Percentiles rank a stretch among this genome's conserved stretches.
Evolutionary conservation across 2,888 invertebrate genomes (phyloP).

Genomic region (Rhamnusium bicolor): DNA sequence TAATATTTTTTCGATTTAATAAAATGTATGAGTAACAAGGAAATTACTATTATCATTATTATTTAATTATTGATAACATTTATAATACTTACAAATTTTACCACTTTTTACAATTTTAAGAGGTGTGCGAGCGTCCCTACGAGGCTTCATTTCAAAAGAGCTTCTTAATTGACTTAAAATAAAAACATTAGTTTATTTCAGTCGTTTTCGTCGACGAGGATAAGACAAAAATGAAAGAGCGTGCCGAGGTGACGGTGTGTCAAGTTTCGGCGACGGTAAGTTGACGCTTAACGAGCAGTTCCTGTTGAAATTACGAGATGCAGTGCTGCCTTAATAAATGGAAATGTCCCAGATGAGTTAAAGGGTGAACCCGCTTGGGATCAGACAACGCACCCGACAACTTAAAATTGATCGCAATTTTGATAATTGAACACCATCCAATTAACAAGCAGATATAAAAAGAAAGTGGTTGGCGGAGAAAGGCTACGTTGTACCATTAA

Average conservation of each 20-base stretch:
- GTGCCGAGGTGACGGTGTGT: slow-evolving; percentile 62
- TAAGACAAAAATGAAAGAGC: slow-evolving; percentile 61
- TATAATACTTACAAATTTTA: no score
- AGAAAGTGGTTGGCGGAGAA: background rate
- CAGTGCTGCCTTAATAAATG: slow-evolving; percentile 56
- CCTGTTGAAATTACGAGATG: slow-evolving; percentile 58
- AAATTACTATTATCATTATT: no score
- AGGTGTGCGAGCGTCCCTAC: background rate
- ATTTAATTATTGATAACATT: no score
- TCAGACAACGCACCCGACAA: background rate
- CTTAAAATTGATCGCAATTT: slow-evolving; percentile 26
- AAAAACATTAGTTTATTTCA: background rate
- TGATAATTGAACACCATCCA: slow-evolving; percentile 42
- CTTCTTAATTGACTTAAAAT: slow-evolving; percentile 3
- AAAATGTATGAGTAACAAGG: no score
- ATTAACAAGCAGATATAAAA: background rate
- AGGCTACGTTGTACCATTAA: background rate
- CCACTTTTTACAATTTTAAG: background rate
- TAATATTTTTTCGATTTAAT: no score
- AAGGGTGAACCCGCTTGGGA: slow-evolving; percentile 37
- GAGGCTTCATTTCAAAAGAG: background rate
- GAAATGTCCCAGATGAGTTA: slow-evolving; percentile 43
- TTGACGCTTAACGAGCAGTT: slow-evolving; percentile 60
- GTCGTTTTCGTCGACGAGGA: slow-evolving; percentile 51
- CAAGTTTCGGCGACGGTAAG: slow-evolving; percentile 62